phyloP scores from a whole-genome alignment of 2,797 vertebrate species.

The Eidolon dupreanum region DNA sequence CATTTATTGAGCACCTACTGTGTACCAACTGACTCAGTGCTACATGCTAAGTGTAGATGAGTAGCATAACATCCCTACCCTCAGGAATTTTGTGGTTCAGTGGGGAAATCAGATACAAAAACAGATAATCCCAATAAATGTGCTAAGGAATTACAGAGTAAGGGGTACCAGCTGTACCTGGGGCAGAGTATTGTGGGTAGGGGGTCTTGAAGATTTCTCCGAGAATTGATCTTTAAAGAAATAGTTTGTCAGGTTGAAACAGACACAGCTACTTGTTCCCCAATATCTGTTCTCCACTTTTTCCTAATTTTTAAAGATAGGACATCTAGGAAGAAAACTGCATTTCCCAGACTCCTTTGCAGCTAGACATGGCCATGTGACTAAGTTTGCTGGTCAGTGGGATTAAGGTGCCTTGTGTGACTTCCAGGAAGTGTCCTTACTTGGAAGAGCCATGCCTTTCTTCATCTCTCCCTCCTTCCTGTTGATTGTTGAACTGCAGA shows the following conservation, averaged over 20 bases:
- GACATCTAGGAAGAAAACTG: background rate
- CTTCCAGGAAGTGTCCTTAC: background rate
- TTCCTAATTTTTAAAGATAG: background rate
- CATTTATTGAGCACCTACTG: conserved; percentile 15
- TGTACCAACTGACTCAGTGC: background rate
- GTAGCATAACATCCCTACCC: background rate
- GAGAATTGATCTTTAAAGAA: conserved; percentile 17
- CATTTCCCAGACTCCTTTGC: background rate
- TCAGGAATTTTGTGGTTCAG: background rate
- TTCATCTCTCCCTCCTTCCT: background rate
- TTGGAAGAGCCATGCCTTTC: background rate
- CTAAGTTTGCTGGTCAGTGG: background rate
- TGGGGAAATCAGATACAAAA: background rate
- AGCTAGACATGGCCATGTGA: background rate
- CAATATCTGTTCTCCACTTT: background rate
- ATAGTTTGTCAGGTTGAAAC: background rate
- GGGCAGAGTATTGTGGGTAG: background rate
- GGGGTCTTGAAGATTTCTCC: background rate
- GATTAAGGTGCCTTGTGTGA: background rate
- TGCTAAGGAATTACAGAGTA: background rate
- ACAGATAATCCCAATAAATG: background rate
- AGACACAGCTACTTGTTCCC: background rate
- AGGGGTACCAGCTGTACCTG: background rate
- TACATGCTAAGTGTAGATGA: background rate
- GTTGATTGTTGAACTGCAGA: background rate